Conservation (phyloP, 37 sponge, comb jelly and placozoan species). For the Lycopodina hypogea region DNA sequence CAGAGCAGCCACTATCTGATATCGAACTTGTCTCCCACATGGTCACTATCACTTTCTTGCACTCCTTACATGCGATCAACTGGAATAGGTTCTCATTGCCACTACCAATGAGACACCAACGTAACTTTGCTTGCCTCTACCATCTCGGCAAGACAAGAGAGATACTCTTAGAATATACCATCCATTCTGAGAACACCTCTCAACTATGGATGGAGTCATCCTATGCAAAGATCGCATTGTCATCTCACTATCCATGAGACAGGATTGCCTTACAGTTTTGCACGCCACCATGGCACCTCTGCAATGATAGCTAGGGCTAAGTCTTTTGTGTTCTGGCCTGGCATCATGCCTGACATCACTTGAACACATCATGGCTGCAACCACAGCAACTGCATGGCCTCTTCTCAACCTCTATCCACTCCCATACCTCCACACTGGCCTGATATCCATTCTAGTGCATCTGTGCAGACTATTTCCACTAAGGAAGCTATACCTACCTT, state of each 20-base stretch:
- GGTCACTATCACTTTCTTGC: too few relatives aligned
- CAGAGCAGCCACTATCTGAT: too few relatives aligned
- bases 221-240: background rate
- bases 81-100: too few relatives aligned
- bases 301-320: constrained; percentile 32
- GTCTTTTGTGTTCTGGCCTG: constrained; percentile 36
- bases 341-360: constrained; percentile 9
- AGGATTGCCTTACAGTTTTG: constrained; percentile 7
- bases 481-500: constrained; percentile 26
- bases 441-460: constrained; percentile 37
- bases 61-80: too few relatives aligned
- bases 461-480: constrained; percentile 45
- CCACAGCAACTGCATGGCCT: constrained; percentile 35
- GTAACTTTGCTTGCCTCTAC: too few relatives aligned
- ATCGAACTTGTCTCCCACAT: too few relatives aligned
- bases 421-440: constrained; percentile 22
- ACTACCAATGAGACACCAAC: too few relatives aligned
- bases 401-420: constrained; percentile 27
- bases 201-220: too few relatives aligned
- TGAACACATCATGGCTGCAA: constrained; percentile 23
- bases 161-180: too few relatives aligned
- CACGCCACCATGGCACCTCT: constrained; percentile 39
- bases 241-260: constrained; percentile 32
- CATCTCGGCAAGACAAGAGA: too few relatives aligned
- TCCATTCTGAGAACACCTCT: too few relatives aligned